Percentiles rank a stretch among this genome's conserved stretches.
These are phyloP conservation scores for Apis mellifera DNA, from an alignment of 1,140 invertebrate species.

Conservation along the genomic window DNA sequence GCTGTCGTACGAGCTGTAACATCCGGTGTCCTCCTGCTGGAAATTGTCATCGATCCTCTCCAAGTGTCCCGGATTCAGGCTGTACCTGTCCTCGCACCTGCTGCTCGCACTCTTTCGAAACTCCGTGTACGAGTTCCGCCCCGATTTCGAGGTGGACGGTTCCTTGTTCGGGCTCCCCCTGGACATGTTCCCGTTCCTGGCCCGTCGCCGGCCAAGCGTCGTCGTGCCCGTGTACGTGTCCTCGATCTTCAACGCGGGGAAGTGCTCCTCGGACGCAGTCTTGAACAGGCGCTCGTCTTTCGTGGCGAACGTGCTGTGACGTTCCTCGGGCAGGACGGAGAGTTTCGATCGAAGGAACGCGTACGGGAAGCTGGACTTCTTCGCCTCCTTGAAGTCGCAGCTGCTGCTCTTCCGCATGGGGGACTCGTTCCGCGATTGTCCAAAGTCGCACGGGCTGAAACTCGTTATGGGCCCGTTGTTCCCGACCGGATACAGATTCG, in stretches of 20 bases:
- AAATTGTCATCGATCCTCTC: conserved; percentile 73
- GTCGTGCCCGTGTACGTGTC: conserved; percentile 76
- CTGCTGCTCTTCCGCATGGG: conserved; percentile 75
- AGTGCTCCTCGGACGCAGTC: conserved; percentile 80
- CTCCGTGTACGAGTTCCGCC: conserved; percentile 72
- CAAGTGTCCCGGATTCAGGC: conserved; percentile 67
- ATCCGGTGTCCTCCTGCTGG: conserved; percentile 58
- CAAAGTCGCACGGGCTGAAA: conserved; percentile 75
- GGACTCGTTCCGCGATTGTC: conserved; percentile 62
- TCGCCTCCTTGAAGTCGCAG: conserved; percentile 79
- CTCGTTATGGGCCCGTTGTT: conserved; percentile 28
- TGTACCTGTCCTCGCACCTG: conserved; percentile 73
- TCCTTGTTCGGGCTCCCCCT: conserved; percentile 52
- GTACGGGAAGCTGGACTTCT: conserved; percentile 88
- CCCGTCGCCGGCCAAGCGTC: conserved; percentile 74
- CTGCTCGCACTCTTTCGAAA: conserved; percentile 60
- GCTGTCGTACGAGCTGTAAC: conserved; percentile 56
- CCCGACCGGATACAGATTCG: conserved; percentile 10
- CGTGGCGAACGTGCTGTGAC: conserved; percentile 70
- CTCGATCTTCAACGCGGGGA: conserved; percentile 75
- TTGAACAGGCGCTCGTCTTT: conserved; percentile 78
- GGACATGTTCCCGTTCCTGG: conserved; percentile 57
- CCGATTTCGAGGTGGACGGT: conserved; percentile 40
- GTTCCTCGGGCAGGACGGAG: conserved; percentile 89
- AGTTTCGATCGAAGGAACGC: conserved; percentile 89